phyloP scores from a whole-genome alignment of 2,888 invertebrate genomes.

The Drosophila dives region DNA sequence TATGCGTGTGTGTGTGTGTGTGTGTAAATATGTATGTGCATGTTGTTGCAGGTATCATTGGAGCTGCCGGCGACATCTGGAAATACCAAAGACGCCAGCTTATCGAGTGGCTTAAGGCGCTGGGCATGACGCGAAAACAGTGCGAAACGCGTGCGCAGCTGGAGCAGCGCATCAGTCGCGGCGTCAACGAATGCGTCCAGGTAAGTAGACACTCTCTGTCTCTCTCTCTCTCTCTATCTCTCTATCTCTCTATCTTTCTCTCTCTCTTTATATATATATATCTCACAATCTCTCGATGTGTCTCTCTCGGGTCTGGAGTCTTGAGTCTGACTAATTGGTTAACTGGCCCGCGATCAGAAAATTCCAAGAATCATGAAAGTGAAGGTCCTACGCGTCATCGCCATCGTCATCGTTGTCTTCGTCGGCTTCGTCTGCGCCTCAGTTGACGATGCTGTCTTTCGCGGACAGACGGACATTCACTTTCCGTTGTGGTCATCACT shows the following conservation, averaged over 20 bases:
- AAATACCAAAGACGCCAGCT: conserved; percentile 92
- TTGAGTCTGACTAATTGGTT: conserved; percentile 43
- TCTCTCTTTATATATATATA: neutral
- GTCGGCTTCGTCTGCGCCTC: conserved; percentile 1
- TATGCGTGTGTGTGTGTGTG: neutral
- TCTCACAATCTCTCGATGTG: neutral
- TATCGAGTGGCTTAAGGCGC: conserved; percentile 89
- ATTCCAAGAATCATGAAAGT: conserved; percentile 69
- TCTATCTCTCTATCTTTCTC: neutral
- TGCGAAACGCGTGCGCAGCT: conserved; percentile 87
- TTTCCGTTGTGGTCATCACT: conserved; percentile 70
- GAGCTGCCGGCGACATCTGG: conserved; percentile 93
- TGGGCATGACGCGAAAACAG: conserved; percentile 89
- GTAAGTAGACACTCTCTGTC: conserved; percentile 54
- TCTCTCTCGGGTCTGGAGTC: conserved; percentile 13
- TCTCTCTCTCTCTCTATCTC: neutral
- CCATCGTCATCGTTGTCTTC: conserved; percentile 5
- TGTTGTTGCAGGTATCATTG: conserved; percentile 89
- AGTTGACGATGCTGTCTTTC: conserved; percentile 15
- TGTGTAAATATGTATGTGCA: neutral
- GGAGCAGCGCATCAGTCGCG: conserved; percentile 88
- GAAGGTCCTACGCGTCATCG: conserved; percentile 66
- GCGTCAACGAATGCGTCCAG: conserved; percentile 87
- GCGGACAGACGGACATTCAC: conserved; percentile 51
- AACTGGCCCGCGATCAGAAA: conserved; percentile 40